Conservation (phyloP, 92 coral and sea anemone species). For the Parazoanthus darwini region DNA sequence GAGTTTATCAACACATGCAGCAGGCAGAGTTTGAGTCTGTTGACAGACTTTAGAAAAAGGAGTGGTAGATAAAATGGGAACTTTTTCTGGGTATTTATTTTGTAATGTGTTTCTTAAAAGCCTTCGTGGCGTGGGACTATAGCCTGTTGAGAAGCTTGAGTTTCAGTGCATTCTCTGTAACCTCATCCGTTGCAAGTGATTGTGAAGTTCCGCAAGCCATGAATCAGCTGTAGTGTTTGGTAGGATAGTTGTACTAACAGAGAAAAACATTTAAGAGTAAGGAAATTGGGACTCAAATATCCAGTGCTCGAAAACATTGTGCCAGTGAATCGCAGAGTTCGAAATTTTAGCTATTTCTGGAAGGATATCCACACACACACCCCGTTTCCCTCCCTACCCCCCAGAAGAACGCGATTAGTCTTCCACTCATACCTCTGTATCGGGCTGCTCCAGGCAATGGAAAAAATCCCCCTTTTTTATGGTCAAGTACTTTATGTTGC, state of each 20-base stretch:
- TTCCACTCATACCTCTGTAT: background rate
- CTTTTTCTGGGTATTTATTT: background rate
- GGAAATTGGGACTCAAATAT: background rate
- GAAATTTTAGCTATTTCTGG: no score
- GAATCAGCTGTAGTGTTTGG: background rate
- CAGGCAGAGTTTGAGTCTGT: background rate
- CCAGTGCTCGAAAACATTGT: no score
- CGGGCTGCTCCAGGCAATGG: background rate
- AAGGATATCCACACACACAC: no score
- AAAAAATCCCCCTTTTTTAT: background rate
- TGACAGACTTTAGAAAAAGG: background rate
- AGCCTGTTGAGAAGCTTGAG: background rate
- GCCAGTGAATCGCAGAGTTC: no score
- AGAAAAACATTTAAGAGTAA: background rate
- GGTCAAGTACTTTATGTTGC: background rate
- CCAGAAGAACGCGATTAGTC: no score
- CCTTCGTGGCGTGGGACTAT: background rate
- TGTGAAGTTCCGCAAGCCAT: background rate
- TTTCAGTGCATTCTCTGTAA: background rate
- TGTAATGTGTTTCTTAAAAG: background rate
- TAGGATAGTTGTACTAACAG: background rate
- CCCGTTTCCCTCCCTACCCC: no score
- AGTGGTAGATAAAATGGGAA: background rate
- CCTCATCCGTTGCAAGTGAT: background rate
- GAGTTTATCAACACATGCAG: background rate